These are phyloP conservation scores for Drosophila arizonae DNA, from an alignment of 1,140 invertebrate species.

Conservation along the genomic window DNA sequence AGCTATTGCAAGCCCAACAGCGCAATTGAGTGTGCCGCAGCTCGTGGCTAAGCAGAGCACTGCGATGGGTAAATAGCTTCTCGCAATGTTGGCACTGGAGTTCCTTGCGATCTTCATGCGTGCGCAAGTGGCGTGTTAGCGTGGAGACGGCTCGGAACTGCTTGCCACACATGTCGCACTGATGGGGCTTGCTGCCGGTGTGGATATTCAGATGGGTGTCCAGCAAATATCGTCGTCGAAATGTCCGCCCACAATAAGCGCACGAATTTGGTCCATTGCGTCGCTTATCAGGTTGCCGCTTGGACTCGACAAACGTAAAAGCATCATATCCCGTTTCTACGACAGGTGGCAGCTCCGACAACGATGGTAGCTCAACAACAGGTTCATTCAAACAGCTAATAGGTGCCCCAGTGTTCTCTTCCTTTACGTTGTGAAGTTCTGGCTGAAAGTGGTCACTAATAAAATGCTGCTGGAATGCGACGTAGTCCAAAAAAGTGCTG, in stretches of 20 bases:
- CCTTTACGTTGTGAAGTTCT: background rate
- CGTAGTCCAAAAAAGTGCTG: conserved; percentile 12
- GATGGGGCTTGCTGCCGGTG: conserved; percentile 86
- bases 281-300: conserved; percentile 20
- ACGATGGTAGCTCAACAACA: conserved; percentile 1
- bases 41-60: conserved; percentile 50
- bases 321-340: conserved; percentile 1
- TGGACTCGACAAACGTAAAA: background rate
- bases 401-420: too few species aligned
- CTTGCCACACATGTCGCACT: conserved; percentile 85
- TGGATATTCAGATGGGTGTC: conserved; percentile 85
- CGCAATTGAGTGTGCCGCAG: conserved; percentile 49
- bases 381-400: conserved; percentile 17
- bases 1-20: conserved; percentile 32
- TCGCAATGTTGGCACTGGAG: conserved; percentile 44
- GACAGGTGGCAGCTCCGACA: background rate
- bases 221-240: conserved; percentile 42
- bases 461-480: conserved; percentile 35
- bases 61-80: conserved; percentile 43
- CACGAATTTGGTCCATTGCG: conserved; percentile 42
- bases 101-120: conserved; percentile 33
- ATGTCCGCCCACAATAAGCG: conserved; percentile 49
- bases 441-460: conserved; percentile 18
- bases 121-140: conserved; percentile 45
- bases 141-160: conserved; percentile 69